phyloP scores from a whole-genome alignment of 2,888 invertebrate species.

The Lycocerus yunnanus region DNA sequence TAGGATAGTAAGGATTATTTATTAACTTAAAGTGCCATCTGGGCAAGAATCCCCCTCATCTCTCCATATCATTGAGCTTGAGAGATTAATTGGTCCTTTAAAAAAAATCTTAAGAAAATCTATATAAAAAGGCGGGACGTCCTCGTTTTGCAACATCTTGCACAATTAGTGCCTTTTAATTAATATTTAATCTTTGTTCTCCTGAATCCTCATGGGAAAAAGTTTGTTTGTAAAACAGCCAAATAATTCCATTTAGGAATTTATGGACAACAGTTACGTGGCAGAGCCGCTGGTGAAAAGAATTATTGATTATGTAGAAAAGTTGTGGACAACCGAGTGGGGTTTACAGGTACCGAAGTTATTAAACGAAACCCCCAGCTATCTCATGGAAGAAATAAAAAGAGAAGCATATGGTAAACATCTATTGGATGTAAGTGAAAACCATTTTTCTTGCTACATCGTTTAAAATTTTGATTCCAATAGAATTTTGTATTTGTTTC shows the following conservation, averaged over 20 bases:
- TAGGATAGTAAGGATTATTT: no score
- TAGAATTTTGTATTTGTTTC: slow-evolving; percentile 35
- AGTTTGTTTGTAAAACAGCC: no score
- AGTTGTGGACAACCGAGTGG: slow-evolving; percentile 36
- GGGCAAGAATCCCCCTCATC: no score
- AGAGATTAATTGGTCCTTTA: no score
- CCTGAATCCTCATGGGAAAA: no score
- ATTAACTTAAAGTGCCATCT: no score
- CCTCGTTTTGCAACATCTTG: no score
- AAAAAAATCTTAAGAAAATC: no score
- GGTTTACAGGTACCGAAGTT: slow-evolving; percentile 38
- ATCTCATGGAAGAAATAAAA: slow-evolving; percentile 36
- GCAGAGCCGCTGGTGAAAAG: slow-evolving; percentile 32
- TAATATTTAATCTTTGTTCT: no score
- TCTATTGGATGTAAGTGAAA: slow-evolving; percentile 32
- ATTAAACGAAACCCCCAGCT: slow-evolving; percentile 32
- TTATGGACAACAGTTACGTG: slow-evolving; percentile 32
- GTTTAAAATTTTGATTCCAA: background rate
- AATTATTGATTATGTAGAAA: slow-evolving; percentile 33
- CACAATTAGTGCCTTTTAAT: no score
- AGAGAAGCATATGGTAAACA: slow-evolving; percentile 38
- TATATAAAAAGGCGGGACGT: no score
- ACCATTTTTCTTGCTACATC: background rate
- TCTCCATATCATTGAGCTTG: no score
- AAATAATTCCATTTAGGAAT: slow-evolving; percentile 20